Percentiles rank a stretch among this genome's conserved stretches.
Conservation (phyloP, 2,113 vertebrate genomes). For the Pelecanoides urinatrix region DNA sequence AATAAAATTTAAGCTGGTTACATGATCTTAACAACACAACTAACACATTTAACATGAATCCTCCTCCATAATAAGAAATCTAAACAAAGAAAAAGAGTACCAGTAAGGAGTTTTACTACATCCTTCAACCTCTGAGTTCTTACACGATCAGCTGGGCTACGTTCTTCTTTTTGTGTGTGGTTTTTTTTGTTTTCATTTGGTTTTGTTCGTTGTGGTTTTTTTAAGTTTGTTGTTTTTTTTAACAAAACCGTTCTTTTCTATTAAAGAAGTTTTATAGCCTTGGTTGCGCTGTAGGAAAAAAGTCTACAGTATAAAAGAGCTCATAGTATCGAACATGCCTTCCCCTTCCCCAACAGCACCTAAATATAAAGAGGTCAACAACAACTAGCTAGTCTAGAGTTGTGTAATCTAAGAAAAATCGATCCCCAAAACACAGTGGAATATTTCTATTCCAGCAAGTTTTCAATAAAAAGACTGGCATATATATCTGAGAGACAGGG, state of each 20-base stretch:
- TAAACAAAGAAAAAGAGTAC: slow-evolving; percentile 50
- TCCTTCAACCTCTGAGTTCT: slow-evolving; percentile 44
- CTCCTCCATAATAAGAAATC: neutral
- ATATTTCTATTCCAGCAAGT: slow-evolving; percentile 52
- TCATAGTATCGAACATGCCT: slow-evolving; percentile 50
- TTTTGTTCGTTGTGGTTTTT: neutral
- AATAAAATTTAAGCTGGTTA: slow-evolving; percentile 69
- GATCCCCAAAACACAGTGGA: slow-evolving; percentile 59
- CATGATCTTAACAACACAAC: slow-evolving; percentile 64
- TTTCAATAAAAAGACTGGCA: slow-evolving; percentile 39
- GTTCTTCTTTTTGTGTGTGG: neutral
- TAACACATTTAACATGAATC: slow-evolving; percentile 41
- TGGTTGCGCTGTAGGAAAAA: slow-evolving; percentile 56
- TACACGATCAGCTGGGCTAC: slow-evolving; percentile 18
- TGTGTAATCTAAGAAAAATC: slow-evolving; percentile 43
- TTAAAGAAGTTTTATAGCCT: slow-evolving; percentile 13
- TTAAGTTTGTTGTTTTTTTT: neutral
- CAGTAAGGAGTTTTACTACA: slow-evolving; percentile 21
- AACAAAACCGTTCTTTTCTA: slow-evolving; percentile 48
- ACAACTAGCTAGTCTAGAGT: slow-evolving; percentile 42
- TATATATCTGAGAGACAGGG: slow-evolving; percentile 6
- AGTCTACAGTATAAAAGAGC: slow-evolving; percentile 65
- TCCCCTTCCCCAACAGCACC: slow-evolving; percentile 67
- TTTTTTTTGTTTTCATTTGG: neutral
- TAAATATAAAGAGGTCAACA: slow-evolving; percentile 59